These are phyloP conservation scores for Labeo rohita DNA, from an alignment of 2,113 vertebrate genomes.

Conservation along the genomic window DNA sequence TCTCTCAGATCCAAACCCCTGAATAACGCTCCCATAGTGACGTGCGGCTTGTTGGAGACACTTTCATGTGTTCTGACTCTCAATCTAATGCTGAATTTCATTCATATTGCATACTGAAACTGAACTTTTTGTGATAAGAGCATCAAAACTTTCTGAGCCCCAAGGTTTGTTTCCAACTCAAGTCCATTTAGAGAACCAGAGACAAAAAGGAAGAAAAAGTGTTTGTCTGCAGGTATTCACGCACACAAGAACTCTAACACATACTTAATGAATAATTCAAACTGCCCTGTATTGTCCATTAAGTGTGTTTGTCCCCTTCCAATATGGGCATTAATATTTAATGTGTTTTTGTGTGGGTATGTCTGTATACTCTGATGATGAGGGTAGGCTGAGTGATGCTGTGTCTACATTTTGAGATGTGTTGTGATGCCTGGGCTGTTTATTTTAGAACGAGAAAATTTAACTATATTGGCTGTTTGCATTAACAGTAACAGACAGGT, in stretches of 20 bases:
- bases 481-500: conserved; percentile 1
- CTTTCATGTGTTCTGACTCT: conserved; percentile 39
- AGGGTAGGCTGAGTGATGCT: not conserved
- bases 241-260: not conserved
- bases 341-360: conserved; percentile 36
- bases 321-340: conserved; percentile 40
- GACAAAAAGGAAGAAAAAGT: not conserved
- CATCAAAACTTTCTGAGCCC: conserved; percentile 26
- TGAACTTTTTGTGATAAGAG: not conserved
- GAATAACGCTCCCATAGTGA: conserved; percentile 27
- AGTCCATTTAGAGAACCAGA: not conserved
- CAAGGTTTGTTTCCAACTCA: not conserved
- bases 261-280: conserved; percentile 50
- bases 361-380: conserved; percentile 14
- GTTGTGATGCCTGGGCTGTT: conserved; percentile 10
- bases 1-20: conserved; percentile 13
- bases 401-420: conserved; percentile 20
- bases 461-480: not conserved
- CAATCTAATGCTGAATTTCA: not conserved
- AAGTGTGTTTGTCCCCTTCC: conserved; percentile 31
- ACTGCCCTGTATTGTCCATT: conserved; percentile 33
- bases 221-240: conserved; percentile 8
- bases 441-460: not conserved
- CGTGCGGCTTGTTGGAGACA: not conserved
- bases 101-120: conserved; percentile 21